Evolutionary conservation across 2,113 vertebrate genomes (phyloP).

Genomic region (Oxyruncus cristatus): DNA sequence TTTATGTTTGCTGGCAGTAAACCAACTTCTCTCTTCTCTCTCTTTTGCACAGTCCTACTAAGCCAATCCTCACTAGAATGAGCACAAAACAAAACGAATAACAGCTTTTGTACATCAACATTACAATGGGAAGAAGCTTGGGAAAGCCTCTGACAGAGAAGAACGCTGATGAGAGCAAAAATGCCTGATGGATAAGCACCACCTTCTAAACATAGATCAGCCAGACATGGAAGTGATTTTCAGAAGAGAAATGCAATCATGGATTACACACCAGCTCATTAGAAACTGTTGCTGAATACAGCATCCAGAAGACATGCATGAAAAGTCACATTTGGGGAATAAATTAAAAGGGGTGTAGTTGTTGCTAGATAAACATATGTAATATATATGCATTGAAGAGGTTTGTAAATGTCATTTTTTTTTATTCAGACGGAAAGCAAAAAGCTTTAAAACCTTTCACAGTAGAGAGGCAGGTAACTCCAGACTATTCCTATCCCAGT

Average conservation of each 20-base stretch:
- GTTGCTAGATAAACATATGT: conserved; percentile 73
- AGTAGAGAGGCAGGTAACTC: conserved; percentile 61
- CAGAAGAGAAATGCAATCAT: conserved; percentile 59
- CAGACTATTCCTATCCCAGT: conserved; percentile 65
- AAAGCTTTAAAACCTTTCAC: conserved; percentile 76
- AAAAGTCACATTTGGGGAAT: conserved; percentile 74
- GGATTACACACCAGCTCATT: conserved; percentile 77
- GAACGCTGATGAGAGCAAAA: conserved; percentile 35
- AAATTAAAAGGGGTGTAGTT: conserved; percentile 66
- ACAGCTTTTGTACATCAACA: conserved; percentile 83
- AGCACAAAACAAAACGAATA: conserved; percentile 80
- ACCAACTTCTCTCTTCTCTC: conserved; percentile 25
- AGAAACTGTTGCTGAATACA: conserved; percentile 70
- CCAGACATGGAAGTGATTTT: conserved; percentile 66
- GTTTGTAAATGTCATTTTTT: conserved; percentile 78
- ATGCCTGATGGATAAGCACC: conserved; percentile 53
- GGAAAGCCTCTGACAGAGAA: conserved; percentile 54
- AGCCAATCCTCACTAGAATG: conserved; percentile 85
- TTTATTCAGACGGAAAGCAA: conserved; percentile 69
- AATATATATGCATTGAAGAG: conserved; percentile 69
- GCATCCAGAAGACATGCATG: conserved; percentile 73
- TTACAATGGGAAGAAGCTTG: conserved; percentile 70
- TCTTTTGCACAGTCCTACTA: conserved; percentile 78
- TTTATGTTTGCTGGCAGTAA: conserved; percentile 30
- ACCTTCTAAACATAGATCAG: conserved; percentile 62